A percentile compares a stretch with the other conserved stretches of the same genome.
These are phyloP conservation scores for Andrena marginata DNA, from an alignment of 2,888 invertebrate genomes.

Conservation along the genomic window DNA sequence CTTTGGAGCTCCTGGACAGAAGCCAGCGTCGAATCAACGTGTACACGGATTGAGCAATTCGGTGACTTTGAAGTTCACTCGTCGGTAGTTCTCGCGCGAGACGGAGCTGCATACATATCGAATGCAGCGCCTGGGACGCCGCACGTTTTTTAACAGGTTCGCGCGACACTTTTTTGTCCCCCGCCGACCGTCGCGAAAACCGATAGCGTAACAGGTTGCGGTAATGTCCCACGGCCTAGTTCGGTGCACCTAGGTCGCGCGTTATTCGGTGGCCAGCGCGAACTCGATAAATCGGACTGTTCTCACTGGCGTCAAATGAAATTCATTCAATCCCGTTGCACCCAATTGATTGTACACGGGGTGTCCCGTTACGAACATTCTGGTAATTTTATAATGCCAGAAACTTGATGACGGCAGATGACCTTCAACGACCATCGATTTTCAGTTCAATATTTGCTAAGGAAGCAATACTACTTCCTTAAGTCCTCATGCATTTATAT, in stretches of 20 bases:
- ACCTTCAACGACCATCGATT: no score
- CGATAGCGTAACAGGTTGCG: slow-evolving; percentile 59
- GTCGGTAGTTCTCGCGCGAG: background rate
- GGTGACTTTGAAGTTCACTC: slow-evolving; percentile 25
- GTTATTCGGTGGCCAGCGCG: no score
- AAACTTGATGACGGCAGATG: no score
- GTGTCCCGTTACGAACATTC: no score
- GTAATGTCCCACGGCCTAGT: background rate
- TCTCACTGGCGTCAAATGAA: no score
- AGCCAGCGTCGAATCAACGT: slow-evolving; percentile 57
- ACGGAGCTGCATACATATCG: slow-evolving; percentile 20
- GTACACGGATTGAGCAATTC: slow-evolving; percentile 26
- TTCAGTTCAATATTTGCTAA: no score
- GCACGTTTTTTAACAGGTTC: slow-evolving; percentile 51
- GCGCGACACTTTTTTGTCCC: slow-evolving; percentile 39
- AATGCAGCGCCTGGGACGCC: slow-evolving; percentile 9
- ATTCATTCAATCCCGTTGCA: no score
- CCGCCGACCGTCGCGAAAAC: slow-evolving; percentile 38
- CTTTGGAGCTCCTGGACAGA: slow-evolving; percentile 43
- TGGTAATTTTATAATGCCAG: no score
- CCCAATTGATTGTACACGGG: no score
- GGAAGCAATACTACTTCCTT: no score
- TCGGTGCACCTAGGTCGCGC: background rate
- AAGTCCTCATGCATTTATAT: no score
- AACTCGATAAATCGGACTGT: no score